phyloP scores from a whole-genome alignment of 2,113 vertebrate species.

The Eonycteris spelaea region DNA sequence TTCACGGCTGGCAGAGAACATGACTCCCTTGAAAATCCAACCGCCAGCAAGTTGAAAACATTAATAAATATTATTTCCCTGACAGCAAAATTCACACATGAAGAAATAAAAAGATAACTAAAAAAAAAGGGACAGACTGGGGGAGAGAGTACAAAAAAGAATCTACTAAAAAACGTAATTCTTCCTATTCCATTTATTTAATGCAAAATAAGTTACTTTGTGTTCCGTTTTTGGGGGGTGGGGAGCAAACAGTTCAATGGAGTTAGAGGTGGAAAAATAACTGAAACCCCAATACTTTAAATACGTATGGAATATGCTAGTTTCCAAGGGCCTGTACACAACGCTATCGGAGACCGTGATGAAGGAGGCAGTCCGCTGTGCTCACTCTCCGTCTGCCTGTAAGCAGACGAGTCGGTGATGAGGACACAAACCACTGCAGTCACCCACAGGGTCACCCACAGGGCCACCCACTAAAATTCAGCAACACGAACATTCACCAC shows the following conservation, averaged over 20 bases:
- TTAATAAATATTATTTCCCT: not conserved
- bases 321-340: not conserved
- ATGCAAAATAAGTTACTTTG: not conserved
- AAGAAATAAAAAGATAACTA: not conserved
- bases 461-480: not conserved
- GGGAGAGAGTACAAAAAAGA: not conserved
- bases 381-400: not conserved
- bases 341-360: not conserved
- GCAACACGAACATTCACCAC: not conserved
- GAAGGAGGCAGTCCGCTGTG: not conserved
- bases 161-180: not conserved
- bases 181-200: not conserved
- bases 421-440: not conserved
- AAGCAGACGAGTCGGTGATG: not conserved
- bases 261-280: not conserved
- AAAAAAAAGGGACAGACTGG: not conserved
- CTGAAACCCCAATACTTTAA: not conserved
- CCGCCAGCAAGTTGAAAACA: not conserved
- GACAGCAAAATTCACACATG: not conserved
- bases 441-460: not conserved
- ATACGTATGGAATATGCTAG: not conserved
- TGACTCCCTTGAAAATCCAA: not conserved
- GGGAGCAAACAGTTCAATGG: not conserved
- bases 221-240: not conserved
- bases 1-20: not conserved